These are phyloP conservation scores for Hemistola chrysoprasaria DNA, from an alignment of 2,888 invertebrate genomes.

Conservation along the genomic window DNA sequence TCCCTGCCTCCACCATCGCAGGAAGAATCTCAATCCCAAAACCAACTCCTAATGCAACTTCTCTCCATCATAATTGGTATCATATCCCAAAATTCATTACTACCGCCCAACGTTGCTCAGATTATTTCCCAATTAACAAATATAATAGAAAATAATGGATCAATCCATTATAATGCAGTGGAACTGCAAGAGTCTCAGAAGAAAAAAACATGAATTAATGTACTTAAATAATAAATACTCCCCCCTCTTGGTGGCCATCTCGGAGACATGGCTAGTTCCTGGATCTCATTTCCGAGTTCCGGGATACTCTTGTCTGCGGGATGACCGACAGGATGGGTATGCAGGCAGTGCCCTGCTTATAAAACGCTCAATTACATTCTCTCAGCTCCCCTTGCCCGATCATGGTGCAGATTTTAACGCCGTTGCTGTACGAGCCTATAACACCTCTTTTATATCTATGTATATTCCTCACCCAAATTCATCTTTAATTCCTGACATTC, in stretches of 20 bases:
- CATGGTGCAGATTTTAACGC: constrained; percentile 9
- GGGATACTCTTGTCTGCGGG: constrained; percentile 27
- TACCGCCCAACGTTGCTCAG: constrained; percentile 13
- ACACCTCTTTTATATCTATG: constrained; percentile 21
- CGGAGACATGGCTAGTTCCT: constrained; percentile 6
- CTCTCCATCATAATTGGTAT: neutral
- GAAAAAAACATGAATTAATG: too few species aligned
- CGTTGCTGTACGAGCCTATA: constrained; percentile 18
- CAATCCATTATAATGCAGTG: constrained; percentile 15
- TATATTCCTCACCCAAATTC: constrained; percentile 22
- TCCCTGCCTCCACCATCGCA: neutral
- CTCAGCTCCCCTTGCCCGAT: constrained; percentile 15
- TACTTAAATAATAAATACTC: too few species aligned
- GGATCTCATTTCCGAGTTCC: constrained; percentile 10
- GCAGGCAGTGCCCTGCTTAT: constrained; percentile 21
- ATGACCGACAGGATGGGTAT: constrained; percentile 28
- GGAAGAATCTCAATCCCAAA: neutral
- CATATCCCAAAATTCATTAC: neutral
- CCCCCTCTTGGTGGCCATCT: neutral
- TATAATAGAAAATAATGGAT: neutral
- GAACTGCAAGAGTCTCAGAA: constrained; percentile 12
- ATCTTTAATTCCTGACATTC: neutral
- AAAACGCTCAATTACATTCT: constrained; percentile 10
- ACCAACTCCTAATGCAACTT: neutral
- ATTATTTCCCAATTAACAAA: constrained; percentile 3